Conservation (phyloP, 1,140 invertebrate genomes). For the Brachionus calyciflorus region DNA sequence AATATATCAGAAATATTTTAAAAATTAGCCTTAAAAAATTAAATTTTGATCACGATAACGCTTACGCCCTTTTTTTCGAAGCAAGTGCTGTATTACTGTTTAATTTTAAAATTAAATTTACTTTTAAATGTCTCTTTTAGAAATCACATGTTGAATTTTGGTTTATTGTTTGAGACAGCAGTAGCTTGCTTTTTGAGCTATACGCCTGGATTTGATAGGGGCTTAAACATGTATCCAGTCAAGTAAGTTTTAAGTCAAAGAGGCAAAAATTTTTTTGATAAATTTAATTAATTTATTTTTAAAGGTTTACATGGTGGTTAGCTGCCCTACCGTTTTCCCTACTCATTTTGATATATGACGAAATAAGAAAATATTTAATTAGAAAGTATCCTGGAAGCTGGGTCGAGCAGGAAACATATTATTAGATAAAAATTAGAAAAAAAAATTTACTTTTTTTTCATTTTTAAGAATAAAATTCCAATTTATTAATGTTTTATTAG, state of each 20-base stretch:
- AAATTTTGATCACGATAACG: too few relatives aligned
- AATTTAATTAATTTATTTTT: not conserved
- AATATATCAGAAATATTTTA: too few relatives aligned
- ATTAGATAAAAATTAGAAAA: conserved; percentile 26
- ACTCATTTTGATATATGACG: conserved; percentile 89
- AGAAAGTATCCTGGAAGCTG: conserved; percentile 85
- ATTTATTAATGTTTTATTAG: too few relatives aligned
- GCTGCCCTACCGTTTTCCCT: conserved; percentile 91
- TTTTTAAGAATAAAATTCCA: too few relatives aligned
- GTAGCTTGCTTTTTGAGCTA: conserved; percentile 60
- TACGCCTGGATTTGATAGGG: conserved; percentile 59
- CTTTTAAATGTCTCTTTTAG: not conserved
- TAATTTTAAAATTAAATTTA: not conserved
- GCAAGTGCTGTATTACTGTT: too few relatives aligned
- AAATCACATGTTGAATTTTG: conserved; percentile 61
- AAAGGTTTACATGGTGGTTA: conserved; percentile 92
- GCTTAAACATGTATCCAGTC: conserved; percentile 60
- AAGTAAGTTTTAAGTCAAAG: conserved; percentile 53
- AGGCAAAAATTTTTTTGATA: not conserved
- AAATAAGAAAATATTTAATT: conserved; percentile 87
- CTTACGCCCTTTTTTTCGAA: too few relatives aligned
- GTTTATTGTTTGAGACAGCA: conserved; percentile 60
- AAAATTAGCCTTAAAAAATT: too few relatives aligned
- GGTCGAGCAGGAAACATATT: conserved; percentile 95
- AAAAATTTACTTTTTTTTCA: too few relatives aligned